These are phyloP conservation scores for Biston betularia DNA, from an alignment of 2,888 invertebrate species.

Conservation along the genomic window DNA sequence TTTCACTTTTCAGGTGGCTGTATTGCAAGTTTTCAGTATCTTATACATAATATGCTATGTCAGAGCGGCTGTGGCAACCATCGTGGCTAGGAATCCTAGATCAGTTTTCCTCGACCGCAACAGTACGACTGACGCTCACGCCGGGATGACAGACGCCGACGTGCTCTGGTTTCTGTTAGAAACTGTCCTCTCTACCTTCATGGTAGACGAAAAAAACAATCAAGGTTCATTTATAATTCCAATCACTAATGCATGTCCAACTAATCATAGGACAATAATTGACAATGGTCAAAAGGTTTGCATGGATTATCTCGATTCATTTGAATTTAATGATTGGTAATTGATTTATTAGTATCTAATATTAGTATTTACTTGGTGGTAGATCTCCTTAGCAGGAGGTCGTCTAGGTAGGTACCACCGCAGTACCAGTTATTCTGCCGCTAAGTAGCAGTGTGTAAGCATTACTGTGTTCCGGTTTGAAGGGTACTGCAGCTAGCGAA, in stretches of 20 bases:
- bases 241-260: background rate
- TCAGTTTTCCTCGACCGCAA: too few species aligned
- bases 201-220: background rate
- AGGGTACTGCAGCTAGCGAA: too few species aligned
- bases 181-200: background rate
- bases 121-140: too few species aligned
- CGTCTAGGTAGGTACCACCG: too few species aligned
- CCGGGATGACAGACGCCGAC: background rate
- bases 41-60: background rate
- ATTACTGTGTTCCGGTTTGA: too few species aligned
- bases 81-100: background rate
- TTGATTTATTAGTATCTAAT: too few species aligned
- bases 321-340: too few species aligned
- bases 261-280: too few species aligned
- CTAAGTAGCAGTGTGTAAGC: too few species aligned
- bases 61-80: background rate
- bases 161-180: constrained; percentile 6
- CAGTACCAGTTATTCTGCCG: too few species aligned
- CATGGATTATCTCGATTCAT: background rate
- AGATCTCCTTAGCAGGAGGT: too few species aligned
- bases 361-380: too few species aligned
- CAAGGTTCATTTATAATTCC: background rate
- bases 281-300: background rate
- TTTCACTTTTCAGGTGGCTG: background rate
- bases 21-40: background rate